Evolutionary conservation across 1,140 invertebrate genomes (phyloP).

Genomic region (Aphelenchoides avenae): DNA sequence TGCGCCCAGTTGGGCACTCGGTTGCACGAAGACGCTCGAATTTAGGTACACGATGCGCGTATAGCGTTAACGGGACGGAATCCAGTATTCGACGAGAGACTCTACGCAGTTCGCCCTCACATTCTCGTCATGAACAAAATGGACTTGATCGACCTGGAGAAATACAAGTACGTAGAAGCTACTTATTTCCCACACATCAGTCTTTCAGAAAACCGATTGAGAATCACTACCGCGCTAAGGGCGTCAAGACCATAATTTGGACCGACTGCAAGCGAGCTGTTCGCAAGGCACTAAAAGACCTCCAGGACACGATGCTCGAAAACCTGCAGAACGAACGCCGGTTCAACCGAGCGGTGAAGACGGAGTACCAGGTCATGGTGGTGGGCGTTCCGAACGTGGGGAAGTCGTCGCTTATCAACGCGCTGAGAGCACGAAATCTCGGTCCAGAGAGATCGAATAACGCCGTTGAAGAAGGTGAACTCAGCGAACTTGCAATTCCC

Average conservation of each 20-base stretch:
- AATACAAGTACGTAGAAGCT: conserved; percentile 47
- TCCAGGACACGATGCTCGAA: conserved; percentile 48
- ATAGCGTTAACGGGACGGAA: conserved; percentile 66
- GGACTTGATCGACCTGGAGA: conserved; percentile 67
- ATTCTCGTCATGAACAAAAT: conserved; percentile 78
- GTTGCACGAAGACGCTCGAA: too few species aligned
- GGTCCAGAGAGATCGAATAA: conserved; percentile 47
- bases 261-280: conserved; percentile 50
- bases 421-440: conserved; percentile 72
- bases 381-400: too few species aligned
- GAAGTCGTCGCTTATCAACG: conserved; percentile 91
- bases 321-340: conserved; percentile 35
- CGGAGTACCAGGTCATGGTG: conserved; percentile 58
- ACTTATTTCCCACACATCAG: too few species aligned
- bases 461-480: too few species aligned
- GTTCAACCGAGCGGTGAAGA: conserved; percentile 54
- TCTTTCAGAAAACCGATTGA: conserved; percentile 47
- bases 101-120: conserved; percentile 80
- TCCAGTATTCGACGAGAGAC: conserved; percentile 63
- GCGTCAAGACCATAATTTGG: conserved; percentile 50
- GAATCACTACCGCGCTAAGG: conserved; percentile 43
- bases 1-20: too few species aligned
- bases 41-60: conserved; percentile 77
- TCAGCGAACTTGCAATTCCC: conserved; percentile 26
- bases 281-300: too few species aligned